Conservation (phyloP, 2,888 invertebrate genomes). For the Monochamus alternatus region DNA sequence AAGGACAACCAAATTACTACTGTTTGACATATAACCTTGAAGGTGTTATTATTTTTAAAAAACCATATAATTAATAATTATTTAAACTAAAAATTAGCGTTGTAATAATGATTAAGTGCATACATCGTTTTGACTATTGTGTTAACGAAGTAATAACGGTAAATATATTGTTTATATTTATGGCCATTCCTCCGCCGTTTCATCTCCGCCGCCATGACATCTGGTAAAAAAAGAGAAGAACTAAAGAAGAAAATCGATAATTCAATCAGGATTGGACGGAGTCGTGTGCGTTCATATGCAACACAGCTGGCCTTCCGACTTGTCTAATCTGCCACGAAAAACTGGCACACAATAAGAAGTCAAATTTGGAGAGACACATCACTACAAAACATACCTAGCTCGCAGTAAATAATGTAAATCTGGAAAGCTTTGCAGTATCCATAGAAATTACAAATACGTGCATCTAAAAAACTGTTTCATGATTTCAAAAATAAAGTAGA, state of each 20-base stretch:
- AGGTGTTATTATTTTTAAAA: too few relatives aligned
- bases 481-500: conserved; percentile 20
- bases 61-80: too few relatives aligned
- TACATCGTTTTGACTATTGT: too few relatives aligned
- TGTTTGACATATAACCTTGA: too few relatives aligned
- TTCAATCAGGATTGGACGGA: conserved; percentile 51
- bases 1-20: too few relatives aligned
- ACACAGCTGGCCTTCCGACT: conserved; percentile 25
- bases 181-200: too few relatives aligned
- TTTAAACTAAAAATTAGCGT: too few relatives aligned
- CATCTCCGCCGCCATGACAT: conserved; percentile 6
- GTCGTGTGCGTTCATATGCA: conserved; percentile 29
- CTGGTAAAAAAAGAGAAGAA: conserved; percentile 23
- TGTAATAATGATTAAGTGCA: too few relatives aligned
- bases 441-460: conserved; percentile 32
- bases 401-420: conserved; percentile 2
- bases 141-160: too few relatives aligned
- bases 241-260: conserved; percentile 44
- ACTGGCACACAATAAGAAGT: conserved; percentile 34
- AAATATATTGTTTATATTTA: too few relatives aligned
- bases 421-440: conserved; percentile 28
- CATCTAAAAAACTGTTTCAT: conserved; percentile 26
- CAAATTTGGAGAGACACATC: conserved; percentile 35
- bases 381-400: conserved; percentile 27
- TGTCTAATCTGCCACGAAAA: conserved; percentile 52